Evolutionary conservation across 2,113 vertebrate species (phyloP).

Genomic region (Pteropus alecto): DNA sequence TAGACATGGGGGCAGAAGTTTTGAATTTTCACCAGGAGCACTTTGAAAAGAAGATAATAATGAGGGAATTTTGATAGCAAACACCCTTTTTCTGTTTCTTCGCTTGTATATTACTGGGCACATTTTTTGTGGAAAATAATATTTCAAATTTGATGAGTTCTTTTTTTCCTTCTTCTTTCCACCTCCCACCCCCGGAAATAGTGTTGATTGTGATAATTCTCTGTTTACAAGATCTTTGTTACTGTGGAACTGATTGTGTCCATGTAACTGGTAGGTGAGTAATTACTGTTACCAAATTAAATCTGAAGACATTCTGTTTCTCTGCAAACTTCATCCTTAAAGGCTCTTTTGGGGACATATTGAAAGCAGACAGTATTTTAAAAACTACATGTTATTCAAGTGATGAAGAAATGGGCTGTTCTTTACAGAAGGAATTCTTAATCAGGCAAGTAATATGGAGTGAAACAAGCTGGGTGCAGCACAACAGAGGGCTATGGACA

Average conservation of each 20-base stretch:
- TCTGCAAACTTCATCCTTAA: background rate
- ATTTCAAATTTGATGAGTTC: background rate
- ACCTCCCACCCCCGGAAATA: background rate
- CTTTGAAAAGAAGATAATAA: background rate
- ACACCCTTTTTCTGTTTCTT: background rate
- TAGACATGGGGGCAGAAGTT: background rate
- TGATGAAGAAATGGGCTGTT: background rate
- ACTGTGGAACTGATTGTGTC: background rate
- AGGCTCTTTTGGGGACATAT: background rate
- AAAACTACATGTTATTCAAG: background rate
- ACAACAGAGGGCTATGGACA: background rate
- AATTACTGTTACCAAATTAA: slow-evolving; percentile 41
- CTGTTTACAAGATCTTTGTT: slow-evolving; percentile 13
- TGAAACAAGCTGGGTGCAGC: background rate
- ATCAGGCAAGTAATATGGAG: background rate
- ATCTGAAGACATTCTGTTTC: background rate
- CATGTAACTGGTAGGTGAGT: slow-evolving; percentile 12
- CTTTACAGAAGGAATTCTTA: background rate
- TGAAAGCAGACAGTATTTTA: background rate
- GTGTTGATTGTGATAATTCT: background rate
- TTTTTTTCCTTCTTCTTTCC: background rate
- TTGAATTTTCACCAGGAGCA: background rate
- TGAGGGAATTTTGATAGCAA: background rate
- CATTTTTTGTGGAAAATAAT: background rate
- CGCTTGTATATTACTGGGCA: background rate